Evolutionary conservation across 2,797 vertebrate species (phyloP).

Genomic region (Microctenopoma steveboyesi): DNA sequence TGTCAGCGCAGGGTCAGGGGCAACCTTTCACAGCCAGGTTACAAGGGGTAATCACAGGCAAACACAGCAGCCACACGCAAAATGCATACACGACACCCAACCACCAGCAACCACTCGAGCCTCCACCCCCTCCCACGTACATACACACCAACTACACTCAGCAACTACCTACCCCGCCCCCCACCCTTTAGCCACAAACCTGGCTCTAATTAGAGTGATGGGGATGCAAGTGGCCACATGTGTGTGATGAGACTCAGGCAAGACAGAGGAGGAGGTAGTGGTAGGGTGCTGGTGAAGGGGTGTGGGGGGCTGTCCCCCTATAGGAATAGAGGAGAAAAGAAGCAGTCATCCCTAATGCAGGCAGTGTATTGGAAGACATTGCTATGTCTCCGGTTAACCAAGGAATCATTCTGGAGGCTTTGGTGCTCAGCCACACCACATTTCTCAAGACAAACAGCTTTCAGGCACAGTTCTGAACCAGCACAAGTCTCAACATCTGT

Average conservation of each 20-base stretch:
- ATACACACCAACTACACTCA: constrained; percentile 29
- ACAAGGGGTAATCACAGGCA: constrained; percentile 83
- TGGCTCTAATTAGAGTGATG: constrained; percentile 86
- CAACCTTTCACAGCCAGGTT: constrained; percentile 85
- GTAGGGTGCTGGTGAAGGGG: constrained; percentile 28
- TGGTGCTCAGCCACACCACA: constrained; percentile 69
- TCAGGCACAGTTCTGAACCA: constrained; percentile 48
- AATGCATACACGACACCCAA: constrained; percentile 69
- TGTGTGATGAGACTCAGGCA: constrained; percentile 67
- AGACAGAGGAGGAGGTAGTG: constrained; percentile 42
- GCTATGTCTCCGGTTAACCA: constrained; percentile 76
- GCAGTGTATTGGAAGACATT: constrained; percentile 61
- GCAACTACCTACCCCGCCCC: constrained; percentile 22
- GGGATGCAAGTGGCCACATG: constrained; percentile 80
- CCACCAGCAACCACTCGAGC: neutral
- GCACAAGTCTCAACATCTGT: constrained; percentile 42
- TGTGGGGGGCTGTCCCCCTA: constrained; percentile 57
- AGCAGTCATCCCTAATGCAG: constrained; percentile 65
- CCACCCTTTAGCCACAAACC: constrained; percentile 72
- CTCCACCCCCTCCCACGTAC: constrained; percentile 29
- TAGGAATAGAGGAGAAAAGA: constrained; percentile 62
- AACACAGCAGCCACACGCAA: constrained; percentile 86
- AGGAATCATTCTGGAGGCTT: constrained; percentile 71
- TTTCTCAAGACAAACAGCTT: constrained; percentile 76
- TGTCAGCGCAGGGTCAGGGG: constrained; percentile 84